Percentiles rank a stretch among this genome's conserved stretches.
Conservation (phyloP, 2,888 invertebrate species). For the Pinctada fucata region DNA sequence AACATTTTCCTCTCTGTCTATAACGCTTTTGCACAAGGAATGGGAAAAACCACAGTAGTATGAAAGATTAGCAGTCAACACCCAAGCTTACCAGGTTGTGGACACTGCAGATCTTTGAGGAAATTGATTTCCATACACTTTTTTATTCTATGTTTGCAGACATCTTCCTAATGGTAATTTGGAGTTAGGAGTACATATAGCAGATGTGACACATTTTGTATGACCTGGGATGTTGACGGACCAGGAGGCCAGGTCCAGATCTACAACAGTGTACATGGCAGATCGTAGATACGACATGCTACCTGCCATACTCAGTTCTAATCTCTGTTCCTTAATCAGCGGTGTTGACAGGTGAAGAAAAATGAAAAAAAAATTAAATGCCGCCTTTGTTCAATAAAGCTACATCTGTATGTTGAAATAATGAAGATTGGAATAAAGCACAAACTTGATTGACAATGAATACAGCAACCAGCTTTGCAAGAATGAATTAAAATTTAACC, state of each 20-base stretch:
- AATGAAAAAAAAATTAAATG: too few relatives aligned
- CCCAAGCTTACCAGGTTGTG: too few relatives aligned
- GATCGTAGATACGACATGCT: conserved; percentile 76
- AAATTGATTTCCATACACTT: too few relatives aligned
- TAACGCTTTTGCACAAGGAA: too few relatives aligned
- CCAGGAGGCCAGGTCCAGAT: conserved; percentile 60
- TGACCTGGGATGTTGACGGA: conserved; percentile 59
- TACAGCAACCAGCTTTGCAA: too few relatives aligned
- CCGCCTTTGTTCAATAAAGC: background rate
- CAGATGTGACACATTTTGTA: conserved; percentile 68
- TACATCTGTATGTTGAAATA: background rate
- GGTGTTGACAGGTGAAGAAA: conserved; percentile 69
- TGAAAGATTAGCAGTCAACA: too few relatives aligned
- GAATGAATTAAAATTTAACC: too few relatives aligned
- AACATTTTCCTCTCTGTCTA: too few relatives aligned
- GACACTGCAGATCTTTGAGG: too few relatives aligned
- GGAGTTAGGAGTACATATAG: conserved; percentile 71
- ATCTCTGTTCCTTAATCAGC: conserved; percentile 74
- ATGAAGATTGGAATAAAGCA: too few relatives aligned
- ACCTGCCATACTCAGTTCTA: conserved; percentile 72
- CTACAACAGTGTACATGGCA: conserved; percentile 69
- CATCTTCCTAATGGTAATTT: conserved; percentile 65
- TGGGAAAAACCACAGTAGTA: too few relatives aligned
- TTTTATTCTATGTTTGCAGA: conserved; percentile 44
- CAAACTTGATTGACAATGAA: too few relatives aligned